Base-by-base conservation (phyloP, 2,888 invertebrate species). In the Himalopsyche kuldschensis region DNA sequence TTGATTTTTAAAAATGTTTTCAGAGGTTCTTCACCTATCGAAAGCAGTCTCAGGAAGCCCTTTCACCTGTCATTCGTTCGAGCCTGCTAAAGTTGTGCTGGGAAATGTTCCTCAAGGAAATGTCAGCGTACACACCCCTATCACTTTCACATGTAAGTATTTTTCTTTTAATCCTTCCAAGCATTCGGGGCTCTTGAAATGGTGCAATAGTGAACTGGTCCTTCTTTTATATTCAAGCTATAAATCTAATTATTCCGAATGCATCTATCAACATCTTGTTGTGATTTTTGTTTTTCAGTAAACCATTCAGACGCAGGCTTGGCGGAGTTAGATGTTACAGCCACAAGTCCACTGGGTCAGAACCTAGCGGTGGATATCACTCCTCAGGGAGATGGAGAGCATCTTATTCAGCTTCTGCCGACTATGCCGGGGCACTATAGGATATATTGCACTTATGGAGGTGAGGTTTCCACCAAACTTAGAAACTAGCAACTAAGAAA, bases 31-130 rank as follows among this genome's bases (percentile, higher is more conserved):
- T 47, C 97, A 97, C 89, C 95, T 97, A 86, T 96, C 97, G 0
- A 97, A 98, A 88, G 96, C 97, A 11, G 95, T 99, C 48, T 93
- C 95, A 11, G 98, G 98, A 79, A 98, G 98, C 87, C 99, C 99
- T 0, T 99, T 97, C 90, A 95, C 95, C 82, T 98, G 99, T 88
- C 96, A 98, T 88, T 96, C 97, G 0, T 98, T 95, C 89, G 98
- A 99, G 90, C 94, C 97, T 0, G 95, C 94, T 87, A 95, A 95
- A 90, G 96, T 98, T 0, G 93, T 94, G 84, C 91, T 98, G 69
- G 94, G 96, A 81, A 95, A 96, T 85, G 91, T 96, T 82, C 95
- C 95, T 75, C 95, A 94, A 87, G 94, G 94, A 79, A 95, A 94
- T 85, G 94, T 97, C 84, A 95, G 96, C 41, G 94, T 97, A 32